Conservation (phyloP, 2,113 vertebrate species). For the Sardina pilchardus region DNA sequence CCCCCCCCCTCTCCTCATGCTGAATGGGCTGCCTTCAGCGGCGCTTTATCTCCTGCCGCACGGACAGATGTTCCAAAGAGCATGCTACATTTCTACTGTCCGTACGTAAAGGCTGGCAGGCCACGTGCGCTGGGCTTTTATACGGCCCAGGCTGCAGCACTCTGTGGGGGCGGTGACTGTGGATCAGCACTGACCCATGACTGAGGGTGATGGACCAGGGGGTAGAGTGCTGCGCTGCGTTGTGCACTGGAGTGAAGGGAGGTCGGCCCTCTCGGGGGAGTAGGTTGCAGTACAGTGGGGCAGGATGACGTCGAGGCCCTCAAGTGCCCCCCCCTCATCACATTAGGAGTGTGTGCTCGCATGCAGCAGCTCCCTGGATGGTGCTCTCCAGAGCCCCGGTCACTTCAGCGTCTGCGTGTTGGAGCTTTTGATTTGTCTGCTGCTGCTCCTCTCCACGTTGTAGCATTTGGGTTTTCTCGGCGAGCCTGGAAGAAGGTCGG, state of each 20-base stretch:
- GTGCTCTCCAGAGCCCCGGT: background rate
- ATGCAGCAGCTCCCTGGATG: background rate
- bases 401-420: background rate
- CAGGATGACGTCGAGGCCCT: background rate
- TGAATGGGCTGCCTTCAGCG: background rate
- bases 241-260: background rate
- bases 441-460: background rate
- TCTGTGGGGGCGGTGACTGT: background rate
- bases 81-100: background rate
- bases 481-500: constrained; percentile 30
- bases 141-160: background rate
- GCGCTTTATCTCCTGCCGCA: background rate
- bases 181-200: background rate
- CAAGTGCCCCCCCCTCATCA: background rate
- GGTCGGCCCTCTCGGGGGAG: background rate
- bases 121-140: background rate
- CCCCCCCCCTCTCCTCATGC: background rate
- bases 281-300: background rate
- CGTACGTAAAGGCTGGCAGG: background rate
- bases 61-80: background rate
- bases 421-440: background rate
- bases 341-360: background rate
- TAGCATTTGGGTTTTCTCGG: constrained; percentile 19
- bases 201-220: background rate
- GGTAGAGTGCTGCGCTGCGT: background rate